A percentile compares a stretch with the other conserved stretches of the same genome.
Evolutionary conservation across 2,888 invertebrate species (phyloP).

Genomic region (Idaea dimidiata): DNA sequence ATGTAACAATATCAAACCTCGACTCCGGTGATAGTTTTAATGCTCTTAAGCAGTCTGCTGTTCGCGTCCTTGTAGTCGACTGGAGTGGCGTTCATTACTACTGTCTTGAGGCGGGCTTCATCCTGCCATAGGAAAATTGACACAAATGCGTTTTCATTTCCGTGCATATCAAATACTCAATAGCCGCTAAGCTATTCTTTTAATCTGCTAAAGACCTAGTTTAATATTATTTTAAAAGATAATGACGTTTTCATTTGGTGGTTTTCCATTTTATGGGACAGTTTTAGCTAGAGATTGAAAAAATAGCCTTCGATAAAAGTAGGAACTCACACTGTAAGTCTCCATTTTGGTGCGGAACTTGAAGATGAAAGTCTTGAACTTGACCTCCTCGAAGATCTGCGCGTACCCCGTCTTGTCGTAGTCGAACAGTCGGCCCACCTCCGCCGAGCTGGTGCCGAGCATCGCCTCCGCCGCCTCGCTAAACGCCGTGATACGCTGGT

Average conservation of each 20-base stretch:
- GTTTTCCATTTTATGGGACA: too few species aligned
- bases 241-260: too few species aligned
- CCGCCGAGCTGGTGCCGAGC: slow-evolving; percentile 85
- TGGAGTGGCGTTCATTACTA: slow-evolving; percentile 84
- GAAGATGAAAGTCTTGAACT: slow-evolving; percentile 90
- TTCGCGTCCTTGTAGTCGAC: slow-evolving; percentile 90
- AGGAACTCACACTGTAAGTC: slow-evolving; percentile 90
- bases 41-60: slow-evolving; percentile 84
- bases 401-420: slow-evolving; percentile 84
- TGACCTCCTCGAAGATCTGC: slow-evolving; percentile 85
- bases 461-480: slow-evolving; percentile 90
- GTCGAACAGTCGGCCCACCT: slow-evolving; percentile 88
- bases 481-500: slow-evolving; percentile 95
- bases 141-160: slow-evolving; percentile 2
- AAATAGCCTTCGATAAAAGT: too few species aligned
- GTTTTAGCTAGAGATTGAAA: too few species aligned
- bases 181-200: too few species aligned
- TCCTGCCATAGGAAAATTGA: slow-evolving; percentile 80
- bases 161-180: background rate
- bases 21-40: slow-evolving; percentile 83
- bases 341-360: slow-evolving; percentile 94
- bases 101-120: slow-evolving; percentile 89
- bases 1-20: slow-evolving; percentile 49
- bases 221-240: too few species aligned
- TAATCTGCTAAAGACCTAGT: too few species aligned